These are phyloP conservation scores for Pseudopipra pipra DNA, from an alignment of 2,113 vertebrate genomes.

Conservation along the genomic window DNA sequence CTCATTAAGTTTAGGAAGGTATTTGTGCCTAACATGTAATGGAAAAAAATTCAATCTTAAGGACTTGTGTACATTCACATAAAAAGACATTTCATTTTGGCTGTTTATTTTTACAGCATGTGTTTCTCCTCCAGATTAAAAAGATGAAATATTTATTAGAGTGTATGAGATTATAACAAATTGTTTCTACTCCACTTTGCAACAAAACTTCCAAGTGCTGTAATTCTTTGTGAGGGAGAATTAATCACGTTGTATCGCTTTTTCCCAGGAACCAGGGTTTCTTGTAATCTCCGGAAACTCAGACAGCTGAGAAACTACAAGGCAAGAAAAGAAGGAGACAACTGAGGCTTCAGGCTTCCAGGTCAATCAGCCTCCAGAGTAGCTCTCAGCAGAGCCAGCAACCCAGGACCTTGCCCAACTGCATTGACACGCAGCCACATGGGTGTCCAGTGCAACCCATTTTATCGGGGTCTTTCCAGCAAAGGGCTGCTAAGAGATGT, in stretches of 20 bases:
- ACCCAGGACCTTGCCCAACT: not conserved
- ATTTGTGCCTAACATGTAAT: not conserved
- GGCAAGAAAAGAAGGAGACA: not conserved
- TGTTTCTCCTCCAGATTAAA: not conserved
- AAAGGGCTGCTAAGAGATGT: not conserved
- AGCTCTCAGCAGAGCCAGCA: not conserved
- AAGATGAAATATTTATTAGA: conserved; percentile 41
- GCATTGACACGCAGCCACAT: accelerated
- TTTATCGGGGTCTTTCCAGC: accelerated
- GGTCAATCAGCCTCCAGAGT: accelerated
- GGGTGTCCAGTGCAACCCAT: accelerated
- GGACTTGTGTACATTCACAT: not conserved
- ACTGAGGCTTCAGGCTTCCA: not conserved
- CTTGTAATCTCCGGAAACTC: not conserved
- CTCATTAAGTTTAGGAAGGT: not conserved
- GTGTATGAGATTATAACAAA: conserved; percentile 15
- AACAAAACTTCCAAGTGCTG: not conserved
- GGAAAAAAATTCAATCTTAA: not conserved
- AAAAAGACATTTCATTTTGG: not conserved
- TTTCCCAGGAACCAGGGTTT: not conserved
- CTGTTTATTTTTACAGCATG: not conserved
- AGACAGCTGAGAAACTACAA: not conserved
- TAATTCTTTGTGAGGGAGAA: conserved; percentile 23
- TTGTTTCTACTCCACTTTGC: not conserved
- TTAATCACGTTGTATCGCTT: not conserved